These are phyloP conservation scores for Synchiropus splendidus DNA, from an alignment of 2,113 vertebrate genomes.

Conservation along the genomic window DNA sequence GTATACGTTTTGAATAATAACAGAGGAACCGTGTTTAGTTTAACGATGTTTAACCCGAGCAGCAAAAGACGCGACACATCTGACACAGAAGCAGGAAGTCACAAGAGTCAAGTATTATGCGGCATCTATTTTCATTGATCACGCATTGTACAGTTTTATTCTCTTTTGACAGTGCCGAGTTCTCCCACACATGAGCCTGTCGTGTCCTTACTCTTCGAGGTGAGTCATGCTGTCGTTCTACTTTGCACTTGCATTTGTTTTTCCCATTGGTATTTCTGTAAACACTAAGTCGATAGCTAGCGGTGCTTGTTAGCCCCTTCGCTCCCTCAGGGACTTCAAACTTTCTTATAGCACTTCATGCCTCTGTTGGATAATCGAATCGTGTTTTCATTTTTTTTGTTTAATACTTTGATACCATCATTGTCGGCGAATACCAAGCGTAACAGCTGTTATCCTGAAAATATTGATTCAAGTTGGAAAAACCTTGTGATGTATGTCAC, in stretches of 20 bases:
- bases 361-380: too few relatives aligned
- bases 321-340: too few relatives aligned
- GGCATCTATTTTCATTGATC: conserved; percentile 29
- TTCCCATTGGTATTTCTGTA: background rate
- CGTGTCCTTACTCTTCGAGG: conserved; percentile 28
- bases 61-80: conserved; percentile 29
- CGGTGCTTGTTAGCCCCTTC: background rate
- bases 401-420: too few relatives aligned
- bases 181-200: conserved; percentile 7
- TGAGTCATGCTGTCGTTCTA: conserved; percentile 16
- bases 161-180: conserved; percentile 6
- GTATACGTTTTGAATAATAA: too few relatives aligned
- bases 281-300: conserved; percentile 11
- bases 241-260: background rate
- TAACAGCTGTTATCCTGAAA: too few relatives aligned
- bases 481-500: too few relatives aligned
- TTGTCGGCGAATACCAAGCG: too few relatives aligned
- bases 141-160: conserved; percentile 11
- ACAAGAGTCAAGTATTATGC: conserved; percentile 38
- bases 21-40: too few relatives aligned
- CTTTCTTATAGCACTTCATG: too few relatives aligned
- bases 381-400: too few relatives aligned
- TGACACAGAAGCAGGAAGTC: conserved; percentile 70
- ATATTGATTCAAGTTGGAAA: too few relatives aligned
- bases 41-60: conserved; percentile 20